A percentile compares a stretch with the other conserved stretches of the same genome.
phyloP scores from a whole-genome alignment of 1,140 invertebrate species.

The Mactra quadrangularis region DNA sequence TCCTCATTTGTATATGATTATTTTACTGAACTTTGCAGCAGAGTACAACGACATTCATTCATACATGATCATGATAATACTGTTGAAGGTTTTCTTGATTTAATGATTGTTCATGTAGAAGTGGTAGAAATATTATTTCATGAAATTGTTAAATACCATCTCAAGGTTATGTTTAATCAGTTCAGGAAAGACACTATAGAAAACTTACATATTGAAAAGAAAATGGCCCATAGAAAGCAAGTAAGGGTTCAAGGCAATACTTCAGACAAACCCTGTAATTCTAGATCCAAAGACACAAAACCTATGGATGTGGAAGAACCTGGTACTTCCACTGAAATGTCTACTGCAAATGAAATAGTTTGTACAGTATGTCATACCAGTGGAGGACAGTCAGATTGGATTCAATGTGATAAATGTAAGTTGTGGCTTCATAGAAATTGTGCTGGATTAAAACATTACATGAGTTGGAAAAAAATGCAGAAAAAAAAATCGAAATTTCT shows the following conservation, averaged over 20 bases:
- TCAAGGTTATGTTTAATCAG: too few relatives aligned
- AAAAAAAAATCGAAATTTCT: conserved; percentile 17
- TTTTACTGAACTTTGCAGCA: too few relatives aligned
- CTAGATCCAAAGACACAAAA: background rate
- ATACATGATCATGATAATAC: too few relatives aligned
- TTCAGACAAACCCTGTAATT: background rate
- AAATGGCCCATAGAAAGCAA: conserved; percentile 38
- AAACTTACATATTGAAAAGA: conserved; percentile 13
- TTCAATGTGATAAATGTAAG: conserved; percentile 33
- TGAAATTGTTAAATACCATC: conserved; percentile 14
- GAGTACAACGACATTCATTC: too few relatives aligned
- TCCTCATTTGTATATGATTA: too few relatives aligned
- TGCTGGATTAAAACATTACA: conserved; percentile 13
- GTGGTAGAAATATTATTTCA: background rate
- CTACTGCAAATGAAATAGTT: background rate
- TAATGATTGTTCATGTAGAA: background rate
- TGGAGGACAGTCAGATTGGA: background rate
- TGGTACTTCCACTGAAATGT: background rate
- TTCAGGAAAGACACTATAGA: conserved; percentile 27
- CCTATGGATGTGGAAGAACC: background rate
- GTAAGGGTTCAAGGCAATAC: conserved; percentile 5
- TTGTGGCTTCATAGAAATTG: conserved; percentile 24
- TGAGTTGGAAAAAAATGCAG: conserved; percentile 37
- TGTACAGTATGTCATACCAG: conserved; percentile 2
- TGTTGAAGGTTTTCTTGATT: background rate